Percentiles rank a stretch among this genome's conserved stretches.
phyloP scores from a whole-genome alignment of 2,113 vertebrate species.

The Psilopsiagon aurifrons region DNA sequence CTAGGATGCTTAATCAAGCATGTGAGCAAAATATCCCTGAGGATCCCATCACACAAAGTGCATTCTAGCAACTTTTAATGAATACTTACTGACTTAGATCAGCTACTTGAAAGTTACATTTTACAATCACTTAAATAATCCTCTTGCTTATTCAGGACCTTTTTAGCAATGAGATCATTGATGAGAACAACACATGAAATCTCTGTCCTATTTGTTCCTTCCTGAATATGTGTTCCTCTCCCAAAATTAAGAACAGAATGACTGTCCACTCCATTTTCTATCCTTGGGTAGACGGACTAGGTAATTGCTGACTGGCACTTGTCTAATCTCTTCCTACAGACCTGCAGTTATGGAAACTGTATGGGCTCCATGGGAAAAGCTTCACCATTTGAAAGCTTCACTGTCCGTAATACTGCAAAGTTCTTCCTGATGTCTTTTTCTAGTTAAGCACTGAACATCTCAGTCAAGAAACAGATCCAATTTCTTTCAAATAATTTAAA shows the following conservation, averaged over 20 bases:
- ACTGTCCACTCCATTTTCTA: not conserved
- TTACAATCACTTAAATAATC: slow-evolving; percentile 36
- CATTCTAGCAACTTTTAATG: slow-evolving; percentile 13
- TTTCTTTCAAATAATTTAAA: not conserved
- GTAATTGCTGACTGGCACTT: not conserved
- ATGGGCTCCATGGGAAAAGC: not conserved
- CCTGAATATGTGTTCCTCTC: not conserved
- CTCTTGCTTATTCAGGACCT: slow-evolving; percentile 15
- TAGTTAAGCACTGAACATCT: not conserved
- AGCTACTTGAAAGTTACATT: slow-evolving; percentile 13
- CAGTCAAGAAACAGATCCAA: not conserved
- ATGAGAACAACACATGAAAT: slow-evolving; percentile 51
- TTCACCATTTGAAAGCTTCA: not conserved
- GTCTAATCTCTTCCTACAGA: not conserved
- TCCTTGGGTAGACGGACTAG: not conserved
- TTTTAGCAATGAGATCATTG: slow-evolving; percentile 59
- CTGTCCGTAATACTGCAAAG: not conserved
- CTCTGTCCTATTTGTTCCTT: not conserved
- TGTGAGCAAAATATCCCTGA: not conserved
- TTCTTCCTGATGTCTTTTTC: not conserved
- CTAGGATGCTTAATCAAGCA: not conserved
- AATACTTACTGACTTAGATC: slow-evolving; percentile 31
- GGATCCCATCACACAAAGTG: not conserved
- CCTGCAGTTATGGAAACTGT: not conserved
- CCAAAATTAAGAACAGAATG: not conserved